phyloP scores from a whole-genome alignment of 2,888 invertebrate species.

The Cosmia trapezina region DNA sequence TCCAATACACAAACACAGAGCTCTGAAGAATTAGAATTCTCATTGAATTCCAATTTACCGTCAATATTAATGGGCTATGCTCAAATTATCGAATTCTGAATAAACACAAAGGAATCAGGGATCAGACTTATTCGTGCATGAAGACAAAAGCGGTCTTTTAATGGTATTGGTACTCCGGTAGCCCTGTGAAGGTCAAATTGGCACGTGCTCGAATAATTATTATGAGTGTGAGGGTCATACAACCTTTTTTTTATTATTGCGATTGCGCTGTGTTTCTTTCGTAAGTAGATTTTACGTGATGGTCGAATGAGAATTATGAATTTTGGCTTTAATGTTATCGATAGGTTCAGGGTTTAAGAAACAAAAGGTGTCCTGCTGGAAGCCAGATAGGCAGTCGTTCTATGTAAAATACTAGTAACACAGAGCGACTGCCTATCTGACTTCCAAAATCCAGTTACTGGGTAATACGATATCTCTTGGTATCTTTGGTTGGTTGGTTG shows the following conservation, averaged over 20 bases:
- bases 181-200: slow-evolving; percentile 26
- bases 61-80: slow-evolving; percentile 22
- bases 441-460: no score
- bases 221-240: slow-evolving; percentile 28
- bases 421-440: no score
- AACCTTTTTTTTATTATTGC: slow-evolving; percentile 14
- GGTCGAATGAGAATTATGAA: neutral
- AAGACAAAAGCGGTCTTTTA: slow-evolving; percentile 62
- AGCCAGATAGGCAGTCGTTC: no score
- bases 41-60: slow-evolving; percentile 42
- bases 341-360: neutral
- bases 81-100: slow-evolving; percentile 42
- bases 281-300: neutral
- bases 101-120: slow-evolving; percentile 49
- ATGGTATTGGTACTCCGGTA: slow-evolving; percentile 13
- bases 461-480: no score
- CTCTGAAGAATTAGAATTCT: slow-evolving; percentile 21
- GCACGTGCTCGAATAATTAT: slow-evolving; percentile 34
- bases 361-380: neutral
- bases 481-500: no score
- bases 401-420: no score
- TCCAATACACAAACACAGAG: slow-evolving; percentile 11
- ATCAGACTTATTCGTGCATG: slow-evolving; percentile 63
- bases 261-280: neutral
- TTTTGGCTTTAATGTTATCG: neutral